phyloP scores from a whole-genome alignment of 1,140 invertebrate genomes.

The Cherax destructor region DNA sequence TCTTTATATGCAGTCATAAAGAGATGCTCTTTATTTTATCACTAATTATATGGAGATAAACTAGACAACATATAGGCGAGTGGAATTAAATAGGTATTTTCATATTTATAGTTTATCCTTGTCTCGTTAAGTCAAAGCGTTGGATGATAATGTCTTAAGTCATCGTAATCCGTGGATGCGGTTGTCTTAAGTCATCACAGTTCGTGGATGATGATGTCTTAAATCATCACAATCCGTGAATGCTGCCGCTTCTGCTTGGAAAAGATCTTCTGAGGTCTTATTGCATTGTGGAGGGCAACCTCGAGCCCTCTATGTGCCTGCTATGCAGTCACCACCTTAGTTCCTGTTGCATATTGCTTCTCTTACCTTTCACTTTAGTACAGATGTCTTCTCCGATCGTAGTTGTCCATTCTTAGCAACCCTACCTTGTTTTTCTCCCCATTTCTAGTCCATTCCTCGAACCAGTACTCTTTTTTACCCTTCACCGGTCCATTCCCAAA shows the following conservation, averaged over 20 bases:
- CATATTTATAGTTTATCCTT: slow-evolving; percentile 43
- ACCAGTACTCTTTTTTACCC: not conserved
- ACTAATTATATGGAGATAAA: slow-evolving; percentile 5
- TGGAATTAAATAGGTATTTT: slow-evolving; percentile 37
- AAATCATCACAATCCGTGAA: not conserved
- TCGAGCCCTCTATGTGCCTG: slow-evolving; percentile 23
- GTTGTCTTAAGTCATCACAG: not conserved
- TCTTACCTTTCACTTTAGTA: not conserved
- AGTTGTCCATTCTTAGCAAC: not conserved
- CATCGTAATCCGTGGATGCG: not conserved
- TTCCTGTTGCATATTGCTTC: not conserved
- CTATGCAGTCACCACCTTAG: slow-evolving; percentile 24
- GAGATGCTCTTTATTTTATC: slow-evolving; percentile 42
- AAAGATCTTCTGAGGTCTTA: slow-evolving; percentile 1
- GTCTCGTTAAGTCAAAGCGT: not conserved
- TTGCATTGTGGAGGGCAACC: slow-evolving; percentile 14
- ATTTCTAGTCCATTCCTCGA: slow-evolving; percentile 17
- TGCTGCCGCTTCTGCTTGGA: slow-evolving; percentile 6
- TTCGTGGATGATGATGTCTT: not conserved
- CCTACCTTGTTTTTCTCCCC: not conserved
- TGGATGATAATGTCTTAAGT: not conserved
- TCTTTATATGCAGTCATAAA: slow-evolving; percentile 17
- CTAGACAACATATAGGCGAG: slow-evolving; percentile 11
- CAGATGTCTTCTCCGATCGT: not conserved
- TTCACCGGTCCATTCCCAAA: not conserved